phyloP scores from a whole-genome alignment of 2,113 vertebrate genomes.

The Ochotona princeps region DNA sequence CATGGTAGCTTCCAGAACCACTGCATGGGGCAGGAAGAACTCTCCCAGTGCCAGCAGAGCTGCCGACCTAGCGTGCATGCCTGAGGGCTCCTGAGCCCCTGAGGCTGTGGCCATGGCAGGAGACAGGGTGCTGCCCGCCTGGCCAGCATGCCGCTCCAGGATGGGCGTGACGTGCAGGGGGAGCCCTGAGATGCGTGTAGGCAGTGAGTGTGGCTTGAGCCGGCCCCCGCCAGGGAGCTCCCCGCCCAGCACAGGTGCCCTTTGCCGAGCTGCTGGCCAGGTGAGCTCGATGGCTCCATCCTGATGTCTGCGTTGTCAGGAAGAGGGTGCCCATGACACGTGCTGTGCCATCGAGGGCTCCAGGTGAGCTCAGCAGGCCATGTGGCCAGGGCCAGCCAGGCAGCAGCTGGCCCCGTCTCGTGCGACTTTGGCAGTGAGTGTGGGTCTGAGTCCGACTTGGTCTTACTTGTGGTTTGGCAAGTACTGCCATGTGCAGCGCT shows the following conservation, averaged over 20 bases:
- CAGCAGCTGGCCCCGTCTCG: background rate
- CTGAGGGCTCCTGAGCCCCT: background rate
- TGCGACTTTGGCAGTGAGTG: background rate
- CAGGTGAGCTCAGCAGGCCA: background rate
- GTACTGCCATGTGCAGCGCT: too few relatives aligned
- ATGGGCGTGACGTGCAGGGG: background rate
- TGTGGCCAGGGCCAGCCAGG: background rate
- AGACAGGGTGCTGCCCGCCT: background rate
- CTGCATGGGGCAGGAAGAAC: background rate
- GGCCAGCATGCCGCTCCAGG: background rate
- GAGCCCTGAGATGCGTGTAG: background rate
- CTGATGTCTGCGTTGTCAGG: background rate
- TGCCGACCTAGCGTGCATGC: background rate
- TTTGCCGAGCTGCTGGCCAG: background rate
- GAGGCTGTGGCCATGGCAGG: background rate
- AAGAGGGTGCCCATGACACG: background rate
- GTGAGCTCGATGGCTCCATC: too few relatives aligned
- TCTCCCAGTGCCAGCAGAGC: background rate
- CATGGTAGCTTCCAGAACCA: background rate
- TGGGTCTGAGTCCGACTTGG: background rate
- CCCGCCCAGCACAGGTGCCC: too few relatives aligned
- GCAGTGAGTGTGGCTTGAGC: background rate
- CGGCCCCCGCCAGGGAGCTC: background rate
- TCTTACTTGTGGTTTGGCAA: background rate
- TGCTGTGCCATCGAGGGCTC: background rate